Conservation (phyloP, 2,113 vertebrate species). For the Prunella himalayana region DNA sequence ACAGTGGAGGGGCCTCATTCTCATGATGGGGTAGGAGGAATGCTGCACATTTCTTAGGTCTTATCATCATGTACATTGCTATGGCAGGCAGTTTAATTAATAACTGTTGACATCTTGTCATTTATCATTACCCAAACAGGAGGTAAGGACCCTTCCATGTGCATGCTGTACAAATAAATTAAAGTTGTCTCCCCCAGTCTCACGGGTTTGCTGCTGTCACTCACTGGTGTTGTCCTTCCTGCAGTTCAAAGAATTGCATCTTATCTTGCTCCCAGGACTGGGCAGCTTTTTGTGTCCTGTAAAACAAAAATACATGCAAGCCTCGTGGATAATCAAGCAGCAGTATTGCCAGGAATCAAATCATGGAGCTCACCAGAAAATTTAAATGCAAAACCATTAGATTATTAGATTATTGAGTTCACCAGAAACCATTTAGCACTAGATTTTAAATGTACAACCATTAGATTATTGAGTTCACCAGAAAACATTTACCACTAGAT, state of each 20-base stretch:
- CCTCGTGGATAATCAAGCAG: background rate
- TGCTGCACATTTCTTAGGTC: conserved; percentile 53
- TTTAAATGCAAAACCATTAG: background rate
- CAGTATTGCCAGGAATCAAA: background rate
- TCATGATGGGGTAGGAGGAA: conserved; percentile 69
- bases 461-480: fast-evolving
- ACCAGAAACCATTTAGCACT: fast-evolving
- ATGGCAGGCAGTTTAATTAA: conserved; percentile 71
- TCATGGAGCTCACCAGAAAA: background rate
- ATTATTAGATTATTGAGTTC: background rate
- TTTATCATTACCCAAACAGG: conserved; percentile 64
- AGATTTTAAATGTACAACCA: background rate
- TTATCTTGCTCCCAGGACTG: background rate
- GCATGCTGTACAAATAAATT: conserved; percentile 27
- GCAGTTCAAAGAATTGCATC: background rate
- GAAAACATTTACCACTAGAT: background rate
- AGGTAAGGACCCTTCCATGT: conserved; percentile 18
- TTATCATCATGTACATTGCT: conserved; percentile 10
- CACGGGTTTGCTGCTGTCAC: background rate
- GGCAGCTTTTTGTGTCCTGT: background rate
- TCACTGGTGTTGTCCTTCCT: background rate
- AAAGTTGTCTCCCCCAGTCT: conserved; percentile 17
- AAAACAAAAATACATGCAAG: background rate
- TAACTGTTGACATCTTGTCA: conserved; percentile 69
- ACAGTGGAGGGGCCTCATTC: conserved; percentile 71